These are phyloP conservation scores for Pharmacophagus antenor DNA, from an alignment of 2,888 invertebrate genomes.

Conservation along the genomic window DNA sequence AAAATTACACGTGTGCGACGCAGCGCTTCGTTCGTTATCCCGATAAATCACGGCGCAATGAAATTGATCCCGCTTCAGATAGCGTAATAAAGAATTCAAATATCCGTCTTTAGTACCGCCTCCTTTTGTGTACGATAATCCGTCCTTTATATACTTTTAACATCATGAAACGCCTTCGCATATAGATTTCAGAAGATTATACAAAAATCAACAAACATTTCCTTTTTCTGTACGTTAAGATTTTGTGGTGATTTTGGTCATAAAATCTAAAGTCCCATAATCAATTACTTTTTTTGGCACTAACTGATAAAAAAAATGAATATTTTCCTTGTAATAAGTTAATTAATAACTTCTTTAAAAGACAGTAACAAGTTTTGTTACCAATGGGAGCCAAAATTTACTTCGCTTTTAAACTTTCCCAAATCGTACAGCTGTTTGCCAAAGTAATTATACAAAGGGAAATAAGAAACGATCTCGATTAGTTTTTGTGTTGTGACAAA, in stretches of 20 bases:
- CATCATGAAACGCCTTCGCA: background rate
- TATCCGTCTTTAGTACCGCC: conserved; percentile 14
- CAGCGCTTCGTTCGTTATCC: conserved; percentile 17
- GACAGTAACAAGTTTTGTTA: background rate
- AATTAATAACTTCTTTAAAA: background rate
- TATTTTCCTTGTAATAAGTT: no score
- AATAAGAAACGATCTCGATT: background rate
- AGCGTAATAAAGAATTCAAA: conserved; percentile 19
- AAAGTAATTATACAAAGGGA: background rate
- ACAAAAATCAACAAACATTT: background rate
- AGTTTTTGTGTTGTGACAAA: background rate
- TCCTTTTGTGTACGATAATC: conserved; percentile 2
- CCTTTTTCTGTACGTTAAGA: background rate
- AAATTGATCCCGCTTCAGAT: conserved; percentile 15
- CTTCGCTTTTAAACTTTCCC: background rate
- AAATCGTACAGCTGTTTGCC: background rate
- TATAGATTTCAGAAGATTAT: background rate
- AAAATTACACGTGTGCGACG: conserved; percentile 14
- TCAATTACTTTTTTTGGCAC: no score
- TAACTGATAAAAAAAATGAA: no score
- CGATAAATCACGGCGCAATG: conserved; percentile 17
- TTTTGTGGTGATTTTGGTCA: no score
- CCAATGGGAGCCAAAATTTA: background rate
- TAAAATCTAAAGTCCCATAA: no score
- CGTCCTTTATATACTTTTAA: conserved; percentile 1